These are phyloP conservation scores for Notarius lentiginosus DNA, from an alignment of 2,113 vertebrate species.

Conservation along the genomic window DNA sequence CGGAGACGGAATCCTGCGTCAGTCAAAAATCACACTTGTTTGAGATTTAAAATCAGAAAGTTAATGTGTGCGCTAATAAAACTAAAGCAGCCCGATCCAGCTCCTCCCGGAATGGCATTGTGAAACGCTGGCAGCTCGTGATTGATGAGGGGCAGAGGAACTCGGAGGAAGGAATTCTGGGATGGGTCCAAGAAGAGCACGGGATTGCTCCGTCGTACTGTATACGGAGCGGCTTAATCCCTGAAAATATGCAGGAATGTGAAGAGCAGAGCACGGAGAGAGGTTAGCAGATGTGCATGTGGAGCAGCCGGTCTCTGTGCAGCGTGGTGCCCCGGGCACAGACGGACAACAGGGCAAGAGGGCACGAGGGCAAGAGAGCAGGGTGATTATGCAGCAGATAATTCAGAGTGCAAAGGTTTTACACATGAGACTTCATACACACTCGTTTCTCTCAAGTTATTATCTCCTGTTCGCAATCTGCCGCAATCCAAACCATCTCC, in stretches of 20 bases:
- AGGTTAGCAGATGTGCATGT: conserved; percentile 32
- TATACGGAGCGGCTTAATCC: conserved; percentile 44
- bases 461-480: background rate
- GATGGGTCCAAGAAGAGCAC: conserved; percentile 36
- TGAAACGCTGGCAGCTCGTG: conserved; percentile 35
- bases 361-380: conserved; percentile 57
- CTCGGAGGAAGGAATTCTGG: conserved; percentile 46
- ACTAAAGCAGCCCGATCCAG: background rate
- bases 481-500: background rate
- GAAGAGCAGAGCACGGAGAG: conserved; percentile 24
- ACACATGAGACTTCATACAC: conserved; percentile 86
- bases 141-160: conserved; percentile 37
- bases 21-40: background rate
- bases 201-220: conserved; percentile 48
- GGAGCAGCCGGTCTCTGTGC: conserved; percentile 47
- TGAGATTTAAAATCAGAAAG: background rate
- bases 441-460: conserved; percentile 59
- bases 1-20: conserved; percentile 4
- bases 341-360: conserved; percentile 65
- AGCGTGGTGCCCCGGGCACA: conserved; percentile 36
- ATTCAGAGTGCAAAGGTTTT: conserved; percentile 77
- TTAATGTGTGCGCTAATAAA: background rate
- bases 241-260: conserved; percentile 57
- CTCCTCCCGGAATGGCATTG: conserved; percentile 16
- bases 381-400: conserved; percentile 62